Conservation (phyloP, 2,797 vertebrate genomes). For the Tinamus major region DNA sequence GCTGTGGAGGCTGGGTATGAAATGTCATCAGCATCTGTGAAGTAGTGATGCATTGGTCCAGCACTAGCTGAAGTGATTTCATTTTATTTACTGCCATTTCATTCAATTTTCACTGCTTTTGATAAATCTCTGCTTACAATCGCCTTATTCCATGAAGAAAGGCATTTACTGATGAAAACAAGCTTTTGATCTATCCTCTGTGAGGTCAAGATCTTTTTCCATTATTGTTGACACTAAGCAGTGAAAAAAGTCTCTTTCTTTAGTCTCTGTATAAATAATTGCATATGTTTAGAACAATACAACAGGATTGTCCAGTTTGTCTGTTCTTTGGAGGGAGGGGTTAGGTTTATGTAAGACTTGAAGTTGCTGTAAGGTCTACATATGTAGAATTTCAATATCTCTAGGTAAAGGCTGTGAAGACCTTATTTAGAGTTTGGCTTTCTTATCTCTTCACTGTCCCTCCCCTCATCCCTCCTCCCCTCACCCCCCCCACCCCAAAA, state of each 20-base stretch:
- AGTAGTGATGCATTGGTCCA: background rate
- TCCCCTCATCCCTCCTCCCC: too few relatives aligned
- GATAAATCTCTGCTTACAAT: background rate
- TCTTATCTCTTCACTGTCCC: background rate
- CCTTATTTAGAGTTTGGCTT: background rate
- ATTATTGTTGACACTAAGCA: background rate
- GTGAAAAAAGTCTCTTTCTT: background rate
- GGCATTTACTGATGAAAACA: background rate
- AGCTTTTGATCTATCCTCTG: background rate
- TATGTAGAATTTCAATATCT: background rate
- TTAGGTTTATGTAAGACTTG: background rate
- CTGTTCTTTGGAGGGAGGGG: background rate
- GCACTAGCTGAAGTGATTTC: background rate
- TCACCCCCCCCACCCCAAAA: too few relatives aligned
- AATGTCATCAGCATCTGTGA: background rate
- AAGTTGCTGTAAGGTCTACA: background rate
- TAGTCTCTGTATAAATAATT: background rate
- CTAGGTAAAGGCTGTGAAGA: background rate
- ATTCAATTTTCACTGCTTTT: background rate
- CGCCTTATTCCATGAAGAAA: background rate
- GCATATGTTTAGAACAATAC: background rate
- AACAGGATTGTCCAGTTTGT: background rate
- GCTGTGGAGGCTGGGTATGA: background rate
- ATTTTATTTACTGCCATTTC: background rate
- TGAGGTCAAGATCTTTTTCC: background rate